These are phyloP conservation scores for Spheniscus mendiculus DNA, from an alignment of 2,113 vertebrate species.

Conservation along the genomic window DNA sequence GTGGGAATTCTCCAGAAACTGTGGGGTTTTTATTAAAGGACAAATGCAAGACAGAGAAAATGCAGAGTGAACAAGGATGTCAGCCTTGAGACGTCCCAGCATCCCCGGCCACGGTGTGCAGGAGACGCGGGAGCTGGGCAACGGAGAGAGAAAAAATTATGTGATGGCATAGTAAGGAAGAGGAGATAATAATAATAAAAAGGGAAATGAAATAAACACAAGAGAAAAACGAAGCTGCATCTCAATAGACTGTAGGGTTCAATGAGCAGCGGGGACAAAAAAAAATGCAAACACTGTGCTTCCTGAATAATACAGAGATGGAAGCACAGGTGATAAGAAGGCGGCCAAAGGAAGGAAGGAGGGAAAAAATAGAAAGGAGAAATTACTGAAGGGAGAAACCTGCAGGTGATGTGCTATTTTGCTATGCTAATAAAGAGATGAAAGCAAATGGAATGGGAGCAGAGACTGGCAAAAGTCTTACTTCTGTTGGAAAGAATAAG, in stretches of 20 bases:
- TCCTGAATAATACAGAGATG: background rate
- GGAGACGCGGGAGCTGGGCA: background rate
- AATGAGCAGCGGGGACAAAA: background rate
- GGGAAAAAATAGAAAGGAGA: background rate
- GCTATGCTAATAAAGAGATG: conserved; percentile 55
- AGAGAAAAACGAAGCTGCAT: background rate
- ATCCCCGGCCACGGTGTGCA: rapidly evolving
- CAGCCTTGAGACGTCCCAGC: no score
- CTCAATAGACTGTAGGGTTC: background rate
- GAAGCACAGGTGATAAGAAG: background rate
- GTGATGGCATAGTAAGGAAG: background rate
- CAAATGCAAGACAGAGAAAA: background rate
- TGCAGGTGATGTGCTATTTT: conserved; percentile 43
- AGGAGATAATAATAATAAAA: background rate
- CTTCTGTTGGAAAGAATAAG: conserved; percentile 36
- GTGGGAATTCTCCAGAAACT: background rate
- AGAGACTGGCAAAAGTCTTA: background rate
- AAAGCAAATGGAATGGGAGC: conserved; percentile 11
- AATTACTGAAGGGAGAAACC: conserved; percentile 25
- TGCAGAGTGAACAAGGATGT: background rate
- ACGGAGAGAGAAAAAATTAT: rapidly evolving
- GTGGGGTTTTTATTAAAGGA: background rate
- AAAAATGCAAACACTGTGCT: background rate
- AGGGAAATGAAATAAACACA: conserved; percentile 2
- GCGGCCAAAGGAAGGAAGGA: background rate